Percentiles rank a stretch among this genome's conserved stretches.
phyloP scores from a whole-genome alignment of 2,113 vertebrate species.

The Symphodus melops region DNA sequence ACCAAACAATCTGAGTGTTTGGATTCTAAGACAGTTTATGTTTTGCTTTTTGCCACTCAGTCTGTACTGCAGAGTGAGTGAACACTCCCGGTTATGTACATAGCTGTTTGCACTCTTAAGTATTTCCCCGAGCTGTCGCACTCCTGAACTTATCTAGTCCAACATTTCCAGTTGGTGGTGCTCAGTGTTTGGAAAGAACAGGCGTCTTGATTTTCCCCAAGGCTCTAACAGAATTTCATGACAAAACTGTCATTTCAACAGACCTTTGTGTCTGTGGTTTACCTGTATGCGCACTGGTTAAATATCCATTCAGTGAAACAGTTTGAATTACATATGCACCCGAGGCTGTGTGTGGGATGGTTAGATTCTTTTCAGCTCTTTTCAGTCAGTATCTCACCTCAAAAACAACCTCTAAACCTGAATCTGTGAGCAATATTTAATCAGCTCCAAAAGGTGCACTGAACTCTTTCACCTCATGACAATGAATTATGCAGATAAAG shows the following conservation, averaged over 20 bases:
- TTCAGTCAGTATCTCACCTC: slow-evolving; percentile 18
- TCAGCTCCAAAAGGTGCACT: slow-evolving; percentile 17
- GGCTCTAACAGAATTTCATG: slow-evolving; percentile 49
- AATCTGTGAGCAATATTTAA: slow-evolving; percentile 26
- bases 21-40: slow-evolving; percentile 15
- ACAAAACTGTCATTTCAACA: slow-evolving; percentile 26
- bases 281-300: slow-evolving; percentile 58
- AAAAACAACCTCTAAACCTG: slow-evolving; percentile 13
- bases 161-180: slow-evolving; percentile 22
- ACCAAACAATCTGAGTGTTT: slow-evolving; percentile 7
- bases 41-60: slow-evolving; percentile 23
- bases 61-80: slow-evolving; percentile 23
- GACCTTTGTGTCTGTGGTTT: slow-evolving; percentile 26
- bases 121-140: slow-evolving; percentile 47
- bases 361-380: slow-evolving; percentile 26
- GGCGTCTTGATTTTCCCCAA: slow-evolving; percentile 39
- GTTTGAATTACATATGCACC: slow-evolving; percentile 46
- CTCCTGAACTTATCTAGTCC: slow-evolving; percentile 43
- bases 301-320: slow-evolving; percentile 28
- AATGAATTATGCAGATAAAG: slow-evolving; percentile 10
- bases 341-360: slow-evolving; percentile 22
- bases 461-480: slow-evolving; percentile 26
- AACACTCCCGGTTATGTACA: slow-evolving; percentile 18
- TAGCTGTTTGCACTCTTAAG: slow-evolving; percentile 28
- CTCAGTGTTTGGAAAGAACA: slow-evolving; percentile 44